phyloP scores from a whole-genome alignment of 2,888 invertebrate genomes.

The Campaea margaritaria region DNA sequence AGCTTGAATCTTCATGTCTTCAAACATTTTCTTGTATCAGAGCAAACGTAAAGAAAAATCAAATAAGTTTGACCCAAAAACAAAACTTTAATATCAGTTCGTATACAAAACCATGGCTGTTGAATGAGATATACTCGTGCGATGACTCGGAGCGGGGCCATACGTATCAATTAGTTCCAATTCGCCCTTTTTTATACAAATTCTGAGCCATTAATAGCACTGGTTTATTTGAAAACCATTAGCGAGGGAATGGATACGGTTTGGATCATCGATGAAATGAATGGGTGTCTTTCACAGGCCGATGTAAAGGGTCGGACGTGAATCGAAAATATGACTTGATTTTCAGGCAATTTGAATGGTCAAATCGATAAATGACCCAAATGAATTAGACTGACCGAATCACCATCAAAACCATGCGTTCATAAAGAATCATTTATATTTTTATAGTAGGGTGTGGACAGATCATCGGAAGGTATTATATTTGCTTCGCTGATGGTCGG shows the following conservation, averaged over 20 bases:
- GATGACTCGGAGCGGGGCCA: slow-evolving; percentile 24
- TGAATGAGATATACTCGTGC: slow-evolving; percentile 17
- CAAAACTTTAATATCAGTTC: slow-evolving; percentile 2
- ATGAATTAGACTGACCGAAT: slow-evolving; percentile 29
- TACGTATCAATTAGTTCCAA: slow-evolving; percentile 64
- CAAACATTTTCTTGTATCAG: background rate
- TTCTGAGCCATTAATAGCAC: slow-evolving; percentile 66
- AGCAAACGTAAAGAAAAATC: background rate
- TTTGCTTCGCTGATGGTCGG: too few species aligned
- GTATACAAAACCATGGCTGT: slow-evolving; percentile 7
- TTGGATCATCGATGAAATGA: slow-evolving; percentile 69
- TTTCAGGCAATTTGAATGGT: slow-evolving; percentile 43
- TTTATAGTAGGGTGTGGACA: slow-evolving; percentile 7
- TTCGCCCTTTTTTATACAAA: slow-evolving; percentile 61
- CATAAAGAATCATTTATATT: slow-evolving; percentile 18
- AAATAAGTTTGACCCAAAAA: slow-evolving; percentile 5
- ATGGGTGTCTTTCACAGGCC: slow-evolving; percentile 68
- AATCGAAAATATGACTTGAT: slow-evolving; percentile 58
- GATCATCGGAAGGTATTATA: slow-evolving; percentile 1
- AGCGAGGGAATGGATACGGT: slow-evolving; percentile 66
- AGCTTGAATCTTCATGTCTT: too few species aligned
- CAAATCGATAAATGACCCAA: slow-evolving; percentile 40
- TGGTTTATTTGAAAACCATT: slow-evolving; percentile 80
- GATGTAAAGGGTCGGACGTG: slow-evolving; percentile 57
- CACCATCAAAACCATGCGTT: slow-evolving; percentile 16